Evolutionary conservation across 1,140 invertebrate genomes (phyloP), one percentile per base, ranked within the genome.

Genomic region (Leguminivora glycinivorella): DNA sequence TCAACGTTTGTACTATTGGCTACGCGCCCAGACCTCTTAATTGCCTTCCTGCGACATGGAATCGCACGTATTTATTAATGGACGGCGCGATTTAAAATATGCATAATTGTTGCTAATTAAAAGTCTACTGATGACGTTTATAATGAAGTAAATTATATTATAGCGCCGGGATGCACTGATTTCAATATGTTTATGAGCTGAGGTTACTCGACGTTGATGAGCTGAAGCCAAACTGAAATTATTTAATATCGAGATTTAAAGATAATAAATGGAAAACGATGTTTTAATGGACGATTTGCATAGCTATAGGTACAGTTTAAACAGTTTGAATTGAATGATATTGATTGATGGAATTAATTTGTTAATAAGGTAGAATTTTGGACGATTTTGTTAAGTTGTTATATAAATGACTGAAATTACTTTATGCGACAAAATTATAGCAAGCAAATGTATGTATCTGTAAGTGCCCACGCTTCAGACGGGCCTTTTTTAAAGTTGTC

Each of bases 81-180:
- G 58, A 63, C 58, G 67, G 68, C 56, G 70, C 58, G 66, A 74
- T 72, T 75, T 77, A 69, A 75, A 73, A 75, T 75, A 75, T 77
- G 75, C 78, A 75, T 75, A 75, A 77, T 77, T 80, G 71, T 80
- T 69, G 75, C 71, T 75, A 77, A 77, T 77, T 75, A 79, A 75
- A 76, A 71, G 73, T 73, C 70, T 73, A 71, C 74, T 52, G 68
- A 73, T 68, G 67, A 69, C 29, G 40, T 34, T 70, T 29, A 67
- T 67, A 69, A 74, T 71, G 67, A 71, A 71, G 69, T 74, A 71
- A 67, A 74, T 71, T 68, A 43, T 56, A 71, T 69, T 68, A 72
- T 69, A 69, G 52, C 43, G 29, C 40, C 25, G 17, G 38, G 17
- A 71, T 74, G 72, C 70, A 75, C 70, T 56, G 56, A 63, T 63